Conservation (phyloP, 2,113 vertebrate genomes). For the Corythornis cristatus region DNA sequence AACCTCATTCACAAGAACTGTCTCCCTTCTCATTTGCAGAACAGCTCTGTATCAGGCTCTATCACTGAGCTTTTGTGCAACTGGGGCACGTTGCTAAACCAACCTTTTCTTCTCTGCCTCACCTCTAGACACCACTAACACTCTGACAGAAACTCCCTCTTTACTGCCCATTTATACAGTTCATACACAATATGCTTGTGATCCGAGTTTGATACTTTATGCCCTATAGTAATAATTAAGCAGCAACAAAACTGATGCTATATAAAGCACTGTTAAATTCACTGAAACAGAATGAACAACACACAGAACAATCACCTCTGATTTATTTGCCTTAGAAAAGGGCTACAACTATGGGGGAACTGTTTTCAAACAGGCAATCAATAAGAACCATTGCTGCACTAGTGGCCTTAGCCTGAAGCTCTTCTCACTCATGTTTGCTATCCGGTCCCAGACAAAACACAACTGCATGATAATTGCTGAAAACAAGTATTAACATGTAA, state of each 20-base stretch:
- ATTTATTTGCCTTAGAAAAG: neutral
- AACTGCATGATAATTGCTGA: neutral
- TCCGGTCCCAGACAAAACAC: neutral
- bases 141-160: neutral
- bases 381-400: neutral
- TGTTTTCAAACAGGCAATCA: neutral
- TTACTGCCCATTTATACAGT: neutral
- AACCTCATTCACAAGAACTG: neutral
- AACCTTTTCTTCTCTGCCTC: neutral
- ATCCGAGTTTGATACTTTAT: neutral
- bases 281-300: neutral
- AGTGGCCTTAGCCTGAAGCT: neutral
- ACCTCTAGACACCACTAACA: neutral
- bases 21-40: neutral
- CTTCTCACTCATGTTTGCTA: neutral
- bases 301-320: neutral
- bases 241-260: neutral
- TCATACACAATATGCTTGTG: neutral
- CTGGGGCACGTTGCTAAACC: neutral
- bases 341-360: neutral
- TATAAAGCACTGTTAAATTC: neutral
- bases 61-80: neutral
- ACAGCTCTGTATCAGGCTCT: neutral
- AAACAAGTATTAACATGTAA: slow-evolving; percentile 22
- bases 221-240: neutral